Evolutionary conservation across 2,797 vertebrate species (phyloP).

Genomic region (Mus spretus): DNA sequence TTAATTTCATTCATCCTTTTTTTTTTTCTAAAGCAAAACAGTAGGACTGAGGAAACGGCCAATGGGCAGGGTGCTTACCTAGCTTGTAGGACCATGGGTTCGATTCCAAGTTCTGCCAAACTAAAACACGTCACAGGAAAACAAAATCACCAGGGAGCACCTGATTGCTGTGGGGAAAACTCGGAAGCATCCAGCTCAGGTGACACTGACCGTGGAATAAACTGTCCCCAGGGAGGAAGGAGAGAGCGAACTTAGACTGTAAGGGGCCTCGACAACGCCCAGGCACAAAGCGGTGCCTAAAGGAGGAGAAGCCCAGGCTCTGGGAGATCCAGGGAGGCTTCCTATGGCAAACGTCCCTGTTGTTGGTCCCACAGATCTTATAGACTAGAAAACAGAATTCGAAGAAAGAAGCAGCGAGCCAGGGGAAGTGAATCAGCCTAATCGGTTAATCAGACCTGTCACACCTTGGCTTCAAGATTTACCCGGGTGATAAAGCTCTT

Average conservation of each 20-base stretch:
- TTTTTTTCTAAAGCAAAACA: background rate
- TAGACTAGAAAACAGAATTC: background rate
- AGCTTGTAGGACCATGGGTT: background rate
- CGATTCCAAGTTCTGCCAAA: background rate
- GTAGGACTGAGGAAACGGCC: background rate
- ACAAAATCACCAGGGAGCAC: background rate
- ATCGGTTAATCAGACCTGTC: constrained; percentile 34
- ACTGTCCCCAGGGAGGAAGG: background rate
- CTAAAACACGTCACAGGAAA: background rate
- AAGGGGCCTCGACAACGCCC: background rate
- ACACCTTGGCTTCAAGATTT: constrained; percentile 57
- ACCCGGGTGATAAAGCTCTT: constrained; percentile 30
- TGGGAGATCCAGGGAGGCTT: background rate
- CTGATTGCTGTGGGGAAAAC: background rate
- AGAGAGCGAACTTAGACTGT: too few relatives aligned
- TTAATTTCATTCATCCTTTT: background rate
- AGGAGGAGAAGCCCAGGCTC: background rate
- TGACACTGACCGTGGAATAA: accelerated
- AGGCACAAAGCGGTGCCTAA: background rate
- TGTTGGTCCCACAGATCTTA: background rate
- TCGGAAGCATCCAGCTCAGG: background rate
- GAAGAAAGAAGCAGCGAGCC: background rate
- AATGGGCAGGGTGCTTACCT: background rate
- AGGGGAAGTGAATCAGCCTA: background rate
- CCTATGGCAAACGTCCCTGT: background rate